Evolutionary conservation across 2,113 vertebrate species (phyloP), one percentile per base, ranked within the genome.

Genomic region (Triplophysa tibetana): DNA sequence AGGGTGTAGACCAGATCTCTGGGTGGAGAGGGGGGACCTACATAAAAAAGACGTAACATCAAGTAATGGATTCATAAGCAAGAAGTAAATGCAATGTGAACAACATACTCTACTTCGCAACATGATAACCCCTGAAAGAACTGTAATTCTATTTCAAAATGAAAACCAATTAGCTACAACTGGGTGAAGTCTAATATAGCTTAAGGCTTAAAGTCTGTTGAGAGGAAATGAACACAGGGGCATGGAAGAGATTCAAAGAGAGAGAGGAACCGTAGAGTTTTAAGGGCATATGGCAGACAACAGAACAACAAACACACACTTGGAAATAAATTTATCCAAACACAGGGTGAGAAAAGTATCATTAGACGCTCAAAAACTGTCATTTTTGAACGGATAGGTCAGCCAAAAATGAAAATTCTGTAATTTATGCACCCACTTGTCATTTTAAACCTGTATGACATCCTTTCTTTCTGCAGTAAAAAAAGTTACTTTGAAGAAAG

Each of bases 21-120:
- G 0, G 97, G 96, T 1, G 96, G 95, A 0, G 96, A 96, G 0
- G 97, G 97, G 0, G 96, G 95, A 0, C 95, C 96, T 98, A 89
- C 1, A 54, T 75, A 10, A 10, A n/a, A 50, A 67, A 29, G 3
- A 61, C 21, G 23, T 19, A 38, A 26, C 52, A 56, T 56, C 52
- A 56, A 50, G 14, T 13, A 50, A 13, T 52, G 16, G 50, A 58
- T 58, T 50, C 60, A 21, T 33, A 23, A 7, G 17, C 8, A 65
- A n/a, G 33, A 16, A 45, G 13, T n/a, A 65, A n/a, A 77, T 54
- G 48, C n/a, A 12, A 58, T 58, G 16, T 43, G 58, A 26, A 62
- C 58, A 43, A 62, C 58, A 19, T 24, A 43, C 41, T 43, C 16
- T 33, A 45, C 45, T 60, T 80, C 66, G 52, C 67, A 70, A 8